Evolutionary conservation across 1,140 invertebrate genomes (phyloP), one percentile per base, ranked within the genome.

Genomic region (Diploscapter pachys): DNA sequence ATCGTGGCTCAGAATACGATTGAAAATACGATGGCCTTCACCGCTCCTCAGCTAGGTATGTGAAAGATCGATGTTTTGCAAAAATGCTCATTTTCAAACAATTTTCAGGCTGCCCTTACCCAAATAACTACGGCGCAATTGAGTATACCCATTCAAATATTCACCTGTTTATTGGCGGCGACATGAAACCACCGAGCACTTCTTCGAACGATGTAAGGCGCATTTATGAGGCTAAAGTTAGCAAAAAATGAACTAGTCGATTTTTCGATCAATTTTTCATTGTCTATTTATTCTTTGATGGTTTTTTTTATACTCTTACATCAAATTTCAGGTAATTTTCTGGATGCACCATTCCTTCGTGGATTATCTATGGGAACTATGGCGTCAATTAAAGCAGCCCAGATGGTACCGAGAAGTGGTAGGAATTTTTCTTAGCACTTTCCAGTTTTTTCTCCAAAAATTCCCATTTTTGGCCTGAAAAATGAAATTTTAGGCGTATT

Each of bases 261-360:
- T 31, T 31, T 31, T 31, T 31, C 31, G 31, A 31, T 31, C 31
- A 31, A 31, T 31, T 31, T 31, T 31, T 31, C 31, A 31, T 31
- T 31, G 31, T 31, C 31, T 31, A 31, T 31, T 31, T 31, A 31
- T 31, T 31, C 31, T 31, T 31, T 31, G n/a, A 31, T 31, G 31
- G 1, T 31, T 31, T 31, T 31, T 31, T 31, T 31, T 31, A 31
- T 31, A 31, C 31, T 31, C 1, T 71, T 84, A 84, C 2, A 75
- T 87, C 48, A 31, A 31, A 31, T 31, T 31, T 31, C 31, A 31
- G 31, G 31, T 31, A 31, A 31, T 31, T 31, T 87, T 87, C 80
- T 88, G 83, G 74, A 69, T 87, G 76, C 86, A 87, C 76, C 87
- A 88, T 78, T 81, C 82, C 4, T 88, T 87, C 78, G 84, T 88